Evolutionary conservation across 2,113 vertebrate genomes (phyloP), one percentile per base, ranked within the genome.

Genomic region (Elephantulus edwardii): DNA sequence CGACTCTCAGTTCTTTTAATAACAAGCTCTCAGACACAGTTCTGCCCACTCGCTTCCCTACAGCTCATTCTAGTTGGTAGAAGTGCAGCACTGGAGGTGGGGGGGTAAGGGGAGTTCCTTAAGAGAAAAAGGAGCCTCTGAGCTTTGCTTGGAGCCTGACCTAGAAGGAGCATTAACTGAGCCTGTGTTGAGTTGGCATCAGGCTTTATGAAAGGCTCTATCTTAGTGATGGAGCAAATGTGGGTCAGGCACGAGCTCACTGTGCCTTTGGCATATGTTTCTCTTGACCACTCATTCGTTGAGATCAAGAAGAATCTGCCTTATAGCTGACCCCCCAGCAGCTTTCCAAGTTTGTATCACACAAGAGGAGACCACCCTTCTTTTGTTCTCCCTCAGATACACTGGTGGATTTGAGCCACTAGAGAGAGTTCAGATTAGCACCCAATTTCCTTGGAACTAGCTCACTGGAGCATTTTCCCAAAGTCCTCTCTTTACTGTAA

Each of bases 41-140:
- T 1, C 0, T 1, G 44, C 17, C 46, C 50, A 35, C 5, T 0
- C 11, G 42, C 1, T 6, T 35, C 5, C 30, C 42, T 76, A 52
- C 12, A 44, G 38, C 58, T 40, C 38, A 13, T 33, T 48, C 46
- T 83, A n/a, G 2, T 54, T 52, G 35, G 72, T 35, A 24, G 54
- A 17, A 10, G 48, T 77, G 60, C 12, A 9, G 19, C n/a, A 48
- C 40, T 40, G 58, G 8, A 7, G 0, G 0, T 13, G 38, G 38
- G 54, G 38, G 35, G n/a, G n/a, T n/a, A n/a, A n/a, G n/a, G n/a
- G 62, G 46, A 40, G 40, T 30, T 86, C 78, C 50, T 30, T 60
- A 16, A 78, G 54, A 64, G 12, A 6, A 71, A 46, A 70, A 75
- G 91, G 72, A 90, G 58, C 33, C 42, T n/a, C 17, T 70, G 40